These are phyloP conservation scores for Prosapia bicincta DNA, from an alignment of 2,888 invertebrate species.

Conservation along the genomic window DNA sequence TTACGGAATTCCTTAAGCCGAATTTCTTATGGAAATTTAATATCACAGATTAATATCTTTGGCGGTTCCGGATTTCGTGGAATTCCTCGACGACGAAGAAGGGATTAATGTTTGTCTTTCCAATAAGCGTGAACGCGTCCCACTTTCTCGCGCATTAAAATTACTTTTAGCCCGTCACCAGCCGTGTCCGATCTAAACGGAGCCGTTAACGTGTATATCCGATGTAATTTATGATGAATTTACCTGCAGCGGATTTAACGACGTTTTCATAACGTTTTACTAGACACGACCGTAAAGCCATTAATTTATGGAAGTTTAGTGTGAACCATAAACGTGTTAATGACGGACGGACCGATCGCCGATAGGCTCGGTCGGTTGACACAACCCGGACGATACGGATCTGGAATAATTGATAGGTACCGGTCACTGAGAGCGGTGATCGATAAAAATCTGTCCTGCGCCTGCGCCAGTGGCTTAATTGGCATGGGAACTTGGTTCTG, in stretches of 20 bases:
- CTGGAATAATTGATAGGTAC: constrained; percentile 23
- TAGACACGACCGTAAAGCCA: neutral
- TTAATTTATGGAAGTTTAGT: neutral
- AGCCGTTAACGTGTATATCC: neutral
- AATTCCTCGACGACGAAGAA: neutral
- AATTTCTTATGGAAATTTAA: neutral
- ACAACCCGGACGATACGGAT: constrained; percentile 22
- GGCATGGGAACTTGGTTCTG: constrained; percentile 13
- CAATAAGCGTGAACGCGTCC: neutral
- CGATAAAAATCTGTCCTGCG: constrained; percentile 26
- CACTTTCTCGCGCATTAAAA: neutral
- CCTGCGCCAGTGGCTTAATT: constrained; percentile 17
- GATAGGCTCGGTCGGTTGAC: constrained; percentile 11
- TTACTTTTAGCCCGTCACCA: neutral
- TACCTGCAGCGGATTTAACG: neutral
- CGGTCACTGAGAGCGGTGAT: constrained; percentile 18
- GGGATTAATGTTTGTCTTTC: neutral
- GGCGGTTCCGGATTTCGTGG: neutral
- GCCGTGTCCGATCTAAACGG: neutral
- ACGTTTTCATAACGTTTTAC: neutral
- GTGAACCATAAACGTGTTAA: constrained; percentile 2
- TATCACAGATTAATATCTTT: neutral
- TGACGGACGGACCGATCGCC: constrained; percentile 5
- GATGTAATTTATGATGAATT: neutral
- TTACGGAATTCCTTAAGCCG: neutral